These are phyloP conservation scores for Drosophila fuyamai DNA, from an alignment of 1,140 invertebrate genomes.

Conservation along the genomic window DNA sequence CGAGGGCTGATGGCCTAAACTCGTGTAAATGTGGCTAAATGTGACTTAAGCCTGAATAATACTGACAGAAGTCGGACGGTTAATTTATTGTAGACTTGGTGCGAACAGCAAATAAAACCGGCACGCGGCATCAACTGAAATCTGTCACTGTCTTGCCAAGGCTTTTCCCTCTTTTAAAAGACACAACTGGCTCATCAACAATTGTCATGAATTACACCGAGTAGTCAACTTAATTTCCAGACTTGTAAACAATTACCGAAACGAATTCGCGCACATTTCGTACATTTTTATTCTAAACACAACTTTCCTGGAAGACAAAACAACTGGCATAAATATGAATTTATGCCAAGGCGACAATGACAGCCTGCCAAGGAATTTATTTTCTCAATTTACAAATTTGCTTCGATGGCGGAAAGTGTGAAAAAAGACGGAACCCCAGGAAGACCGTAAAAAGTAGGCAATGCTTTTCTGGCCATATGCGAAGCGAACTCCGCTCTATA, in stretches of 20 bases:
- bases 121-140: constrained; percentile 1
- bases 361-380: constrained; percentile 3
- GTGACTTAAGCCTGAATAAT: constrained; percentile 29
- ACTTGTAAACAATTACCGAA: constrained; percentile 19
- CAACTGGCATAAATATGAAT: constrained; percentile 35
- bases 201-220: constrained; percentile 2
- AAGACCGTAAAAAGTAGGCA: not conserved
- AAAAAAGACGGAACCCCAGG: not conserved
- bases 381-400: constrained; percentile 22
- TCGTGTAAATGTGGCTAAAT: constrained; percentile 3
- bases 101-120: constrained; percentile 12
- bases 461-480: constrained; percentile 7
- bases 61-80: constrained; percentile 16
- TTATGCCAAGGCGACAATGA: constrained; percentile 14
- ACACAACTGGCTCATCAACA: constrained; percentile 1
- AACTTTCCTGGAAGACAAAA: constrained; percentile 9
- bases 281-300: constrained; percentile 9
- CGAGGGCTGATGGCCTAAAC: not conserved
- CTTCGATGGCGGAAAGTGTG: not conserved
- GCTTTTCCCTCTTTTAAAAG: not conserved
- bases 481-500: constrained; percentile 2
- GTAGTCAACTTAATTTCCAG: constrained; percentile 11
- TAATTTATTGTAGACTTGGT: constrained; percentile 35
- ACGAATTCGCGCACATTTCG: constrained; percentile 9
- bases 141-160: constrained; percentile 5